Evolutionary conservation across 2,888 invertebrate species (phyloP), one percentile per base, ranked within the genome.

Genomic region (Dermolepida albohirtum): DNA sequence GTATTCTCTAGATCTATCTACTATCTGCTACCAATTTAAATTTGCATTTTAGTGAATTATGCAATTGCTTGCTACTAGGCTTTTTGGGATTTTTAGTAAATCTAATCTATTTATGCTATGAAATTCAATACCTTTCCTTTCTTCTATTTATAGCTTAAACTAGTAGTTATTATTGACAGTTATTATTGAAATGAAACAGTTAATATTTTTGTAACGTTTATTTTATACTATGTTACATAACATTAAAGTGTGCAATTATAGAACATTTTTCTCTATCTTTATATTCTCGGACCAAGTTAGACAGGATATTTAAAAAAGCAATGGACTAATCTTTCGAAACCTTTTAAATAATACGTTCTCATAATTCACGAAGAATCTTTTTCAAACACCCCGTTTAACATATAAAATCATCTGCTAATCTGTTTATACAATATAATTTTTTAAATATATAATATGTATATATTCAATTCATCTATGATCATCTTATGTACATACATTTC

Each of bases 361-460:
- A 34, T 34, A 51, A 11, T 43, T 44, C 41, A 11, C 8, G n/a
- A 59, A 29, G 34, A 47, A n/a, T 51, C n/a, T 51, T 41, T 51
- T 54, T 52, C 64, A 64, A 64, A 52, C 44, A 52, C 29, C 64
- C 52, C 52, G 64, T 44, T 52, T 64, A 64, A 64, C 64, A 16
- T 44, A 44, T 59, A 59, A 64, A 54, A 52, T 64, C 52, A 27
- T 16, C 40, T 51, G 17, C 52, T 51, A 43, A 44, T 51, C 51
- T 64, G 51, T 64, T 64, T 64, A 52, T 64, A 51, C 52, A 51
- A 51, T 64, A 64, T 52, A 64, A 64, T 39, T 64, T 29, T 29
- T 44, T 43, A 14, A 29, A 64, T 52, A 64, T 41, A 64, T 41
- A 34, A 44, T 51, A 43, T 59, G 22, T 29, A 54, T 63, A 50